Evolutionary conservation across 2,888 invertebrate genomes (phyloP), one percentile per base, ranked within the genome.

Genomic region (Dendrolimus pini): DNA sequence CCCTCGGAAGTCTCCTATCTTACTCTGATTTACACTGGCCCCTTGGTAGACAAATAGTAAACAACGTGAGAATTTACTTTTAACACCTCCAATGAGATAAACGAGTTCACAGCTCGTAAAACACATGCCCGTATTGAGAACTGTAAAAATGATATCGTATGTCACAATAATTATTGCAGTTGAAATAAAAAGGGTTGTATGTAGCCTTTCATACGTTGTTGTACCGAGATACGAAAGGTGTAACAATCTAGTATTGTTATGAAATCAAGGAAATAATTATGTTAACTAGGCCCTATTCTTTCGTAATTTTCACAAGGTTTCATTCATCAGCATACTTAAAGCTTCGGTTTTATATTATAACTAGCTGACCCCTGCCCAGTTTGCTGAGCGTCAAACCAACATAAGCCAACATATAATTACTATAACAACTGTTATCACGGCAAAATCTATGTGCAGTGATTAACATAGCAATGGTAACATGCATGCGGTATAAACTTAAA

Each of bases 1-100:
- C 78, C 69, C 78, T 79, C 75, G 75, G 81, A 78, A 80, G 79
- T 80, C 75, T 74, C 77, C 77, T 80, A 82, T 83, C 83, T 79
- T 75, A 74, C 74, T 71, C 80, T 83, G 84, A 85, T 84, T 83
- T 84, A 84, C 82, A 77, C 74, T 71, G 68, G 70, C 70, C 73
- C 74, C 77, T 74, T 72, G 71, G 71, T 74, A 74, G 73, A 82
- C 78, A 80, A 81, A 83, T 82, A 82, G 77, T 80, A 78, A 75
- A 78, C 77, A 74, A 68, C 71, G 75, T 73, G 73, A 78, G 70
- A 80, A 79, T 77, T 75, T 77, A 77, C 71, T 76, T 75, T 76
- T 74, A 76, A 82, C 82, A 81, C 80, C 78, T 79, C 68, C 61
- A 70, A 65, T 63, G 65, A 66, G 72, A 76, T 70, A 75, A 75